Conservation (phyloP, 2,113 vertebrate genomes). For the Bostrychus sinensis region DNA sequence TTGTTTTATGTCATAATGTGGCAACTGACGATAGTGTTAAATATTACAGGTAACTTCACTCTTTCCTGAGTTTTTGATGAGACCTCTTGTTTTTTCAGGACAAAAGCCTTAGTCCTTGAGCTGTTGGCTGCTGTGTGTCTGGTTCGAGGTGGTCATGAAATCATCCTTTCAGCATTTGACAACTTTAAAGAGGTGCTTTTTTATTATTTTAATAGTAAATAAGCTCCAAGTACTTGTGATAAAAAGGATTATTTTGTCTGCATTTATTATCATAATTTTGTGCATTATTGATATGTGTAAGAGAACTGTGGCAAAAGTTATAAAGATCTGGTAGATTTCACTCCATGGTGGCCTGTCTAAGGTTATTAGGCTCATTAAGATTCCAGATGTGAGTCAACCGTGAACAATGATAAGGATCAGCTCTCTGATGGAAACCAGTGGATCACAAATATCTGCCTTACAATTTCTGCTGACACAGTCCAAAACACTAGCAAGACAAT, state of each 20-base stretch:
- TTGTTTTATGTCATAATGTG: too few species aligned
- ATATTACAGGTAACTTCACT: too few species aligned
- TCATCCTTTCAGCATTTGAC: conserved; percentile 97
- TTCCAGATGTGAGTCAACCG: conserved; percentile 65
- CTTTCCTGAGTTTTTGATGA: too few species aligned
- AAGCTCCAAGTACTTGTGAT: not conserved
- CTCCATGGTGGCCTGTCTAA: conserved; percentile 36
- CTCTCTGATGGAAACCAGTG: conserved; percentile 47
- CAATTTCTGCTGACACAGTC: conserved; percentile 46
- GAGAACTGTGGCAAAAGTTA: conserved; percentile 12
- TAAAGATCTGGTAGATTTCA: conserved; percentile 33
- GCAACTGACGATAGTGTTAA: too few species aligned
- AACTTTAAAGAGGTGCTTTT: conserved; percentile 95
- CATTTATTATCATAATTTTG: conserved; percentile 18
- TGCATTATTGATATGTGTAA: conserved; percentile 21
- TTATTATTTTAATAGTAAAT: not conserved
- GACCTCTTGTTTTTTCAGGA: conserved; percentile 75
- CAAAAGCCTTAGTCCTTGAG: conserved; percentile 95
- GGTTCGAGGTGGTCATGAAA: conserved; percentile 96
- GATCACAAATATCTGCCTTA: conserved; percentile 53
- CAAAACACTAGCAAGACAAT: conserved; percentile 60
- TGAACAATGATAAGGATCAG: conserved; percentile 68
- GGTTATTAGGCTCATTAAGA: conserved; percentile 61
- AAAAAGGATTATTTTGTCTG: conserved; percentile 1
- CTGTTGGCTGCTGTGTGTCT: conserved; percentile 96